Conservation (phyloP, 2,113 vertebrate species). For the Chaetura pelagica region DNA sequence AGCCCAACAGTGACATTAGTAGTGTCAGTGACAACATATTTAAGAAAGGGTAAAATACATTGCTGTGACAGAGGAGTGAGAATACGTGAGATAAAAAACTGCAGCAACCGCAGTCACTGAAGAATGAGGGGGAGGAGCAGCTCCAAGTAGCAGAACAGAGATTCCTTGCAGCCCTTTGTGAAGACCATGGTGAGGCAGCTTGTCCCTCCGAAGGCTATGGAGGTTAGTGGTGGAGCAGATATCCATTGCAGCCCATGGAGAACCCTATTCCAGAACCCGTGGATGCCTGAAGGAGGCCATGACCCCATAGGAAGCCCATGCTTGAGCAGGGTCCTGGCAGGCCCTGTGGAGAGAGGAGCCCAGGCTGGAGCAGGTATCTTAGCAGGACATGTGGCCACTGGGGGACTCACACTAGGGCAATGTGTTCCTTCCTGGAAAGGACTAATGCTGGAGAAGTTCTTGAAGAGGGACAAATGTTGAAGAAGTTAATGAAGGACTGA, state of each 20-base stretch:
- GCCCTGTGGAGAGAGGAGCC: background rate
- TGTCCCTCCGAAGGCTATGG: accelerated
- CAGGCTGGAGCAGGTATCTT: no score
- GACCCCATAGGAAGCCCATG: accelerated
- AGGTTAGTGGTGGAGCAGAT: background rate
- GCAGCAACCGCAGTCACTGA: no score
- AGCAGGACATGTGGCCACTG: no score
- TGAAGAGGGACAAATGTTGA: background rate
- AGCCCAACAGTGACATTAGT: background rate
- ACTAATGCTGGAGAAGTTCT: background rate
- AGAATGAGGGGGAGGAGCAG: background rate
- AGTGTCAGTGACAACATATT: background rate
- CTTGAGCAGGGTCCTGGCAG: background rate
- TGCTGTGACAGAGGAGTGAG: no score
- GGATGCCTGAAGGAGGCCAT: background rate
- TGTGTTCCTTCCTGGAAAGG: background rate
- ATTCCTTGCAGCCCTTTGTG: accelerated
- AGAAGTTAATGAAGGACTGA: background rate
- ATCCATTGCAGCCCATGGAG: background rate
- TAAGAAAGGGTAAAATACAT: background rate
- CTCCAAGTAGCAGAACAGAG: background rate
- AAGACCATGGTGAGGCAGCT: background rate
- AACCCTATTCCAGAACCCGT: accelerated
- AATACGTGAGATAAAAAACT: no score
- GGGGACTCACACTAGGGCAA: background rate